Base-by-base conservation (phyloP, 2,113 vertebrate species). In the Nibea albiflora region DNA sequence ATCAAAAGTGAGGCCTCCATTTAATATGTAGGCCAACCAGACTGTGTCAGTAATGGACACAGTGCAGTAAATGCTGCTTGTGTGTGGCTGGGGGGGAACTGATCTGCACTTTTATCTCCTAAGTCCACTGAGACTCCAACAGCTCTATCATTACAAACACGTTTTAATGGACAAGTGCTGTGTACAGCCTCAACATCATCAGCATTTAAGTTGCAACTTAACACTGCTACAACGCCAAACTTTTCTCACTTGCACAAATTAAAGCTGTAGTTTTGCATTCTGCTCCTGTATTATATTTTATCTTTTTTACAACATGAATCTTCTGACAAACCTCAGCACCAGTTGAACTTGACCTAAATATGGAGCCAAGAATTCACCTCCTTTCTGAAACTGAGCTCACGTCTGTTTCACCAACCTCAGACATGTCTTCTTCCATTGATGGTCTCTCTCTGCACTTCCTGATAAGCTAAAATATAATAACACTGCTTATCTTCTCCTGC, bases 111-210 rank as follows among this genome's bases (percentile, higher is more conserved):
- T 66, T 28, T 44, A 54, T 64, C n/a, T 28, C 71, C 49, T 17
- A 50, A 20, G 49, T 65, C 50, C 39, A 20, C 31, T 75, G n/a
- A 35, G 5, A 60, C 31, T 46, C 9, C 47, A 22, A 66, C 11
- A 46, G 47, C 8, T 35, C 39, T 5, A 24, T 56, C 52, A 80
- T 80, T 49, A 50, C 12, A 57, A 65, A 80, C 68, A 73, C 61
- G 65, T 65, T 61, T 49, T 64, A 24, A 2, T 70, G 47, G 31
- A 11, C 1, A 24, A 49, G 44, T 6, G 28, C 49, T 64, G 60
- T 24, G 50, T 24, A 31, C 17, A 35, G 50, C 49, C 39, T 56
- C 39, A 14, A 20, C 10, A 15, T 44, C 22, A 24, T 9, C 35
- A 50, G 11, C 61, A 57, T 49, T 31, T 20, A 11, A 46, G 22